Evolutionary conservation across 1,140 invertebrate species (phyloP).

Genomic region (Catajapyx aquilonaris): DNA sequence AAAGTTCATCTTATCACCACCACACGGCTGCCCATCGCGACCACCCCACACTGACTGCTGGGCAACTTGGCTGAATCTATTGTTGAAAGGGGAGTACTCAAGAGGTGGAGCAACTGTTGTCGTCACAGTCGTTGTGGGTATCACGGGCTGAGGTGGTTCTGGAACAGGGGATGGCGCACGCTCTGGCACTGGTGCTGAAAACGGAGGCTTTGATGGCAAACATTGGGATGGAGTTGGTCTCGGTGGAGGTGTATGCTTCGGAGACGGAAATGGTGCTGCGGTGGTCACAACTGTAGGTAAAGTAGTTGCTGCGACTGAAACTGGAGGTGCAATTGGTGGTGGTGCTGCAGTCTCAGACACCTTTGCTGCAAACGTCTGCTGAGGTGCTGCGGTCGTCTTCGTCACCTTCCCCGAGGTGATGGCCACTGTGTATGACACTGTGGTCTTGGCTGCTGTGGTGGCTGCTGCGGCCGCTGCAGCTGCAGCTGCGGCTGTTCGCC

Average conservation of each 20-base stretch:
- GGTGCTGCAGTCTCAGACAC: slow-evolving; percentile 27
- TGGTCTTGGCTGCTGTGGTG: slow-evolving; percentile 30
- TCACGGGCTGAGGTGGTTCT: slow-evolving; percentile 11
- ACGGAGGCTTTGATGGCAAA: slow-evolving; percentile 18
- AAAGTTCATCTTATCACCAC: slow-evolving; percentile 49
- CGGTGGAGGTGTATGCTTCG: slow-evolving; percentile 23
- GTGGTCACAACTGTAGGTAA: slow-evolving; percentile 5
- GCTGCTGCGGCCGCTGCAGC: slow-evolving; percentile 14
- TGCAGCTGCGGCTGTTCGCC: slow-evolving; percentile 16
- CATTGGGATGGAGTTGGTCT: slow-evolving; percentile 17
- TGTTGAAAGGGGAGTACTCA: slow-evolving; percentile 62
- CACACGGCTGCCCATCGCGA: slow-evolving; percentile 36
- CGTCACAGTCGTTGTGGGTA: slow-evolving; percentile 13
- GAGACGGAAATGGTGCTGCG: slow-evolving; percentile 19
- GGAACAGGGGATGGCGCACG: slow-evolving; percentile 18
- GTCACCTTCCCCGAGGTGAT: slow-evolving; percentile 30
- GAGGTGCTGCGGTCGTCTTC: slow-evolving; percentile 21
- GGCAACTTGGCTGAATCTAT: slow-evolving; percentile 33
- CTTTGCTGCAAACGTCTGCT: slow-evolving; percentile 40
- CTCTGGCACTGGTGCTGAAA: slow-evolving; percentile 14
- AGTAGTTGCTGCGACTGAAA: slow-evolving; percentile 14
- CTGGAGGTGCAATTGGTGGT: slow-evolving; percentile 14
- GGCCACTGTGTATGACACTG: slow-evolving; percentile 36
- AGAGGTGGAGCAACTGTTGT: slow-evolving; percentile 14
- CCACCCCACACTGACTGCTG: slow-evolving; percentile 40